Conservation (phyloP, 2,113 vertebrate genomes). For the Struthio camelus region DNA sequence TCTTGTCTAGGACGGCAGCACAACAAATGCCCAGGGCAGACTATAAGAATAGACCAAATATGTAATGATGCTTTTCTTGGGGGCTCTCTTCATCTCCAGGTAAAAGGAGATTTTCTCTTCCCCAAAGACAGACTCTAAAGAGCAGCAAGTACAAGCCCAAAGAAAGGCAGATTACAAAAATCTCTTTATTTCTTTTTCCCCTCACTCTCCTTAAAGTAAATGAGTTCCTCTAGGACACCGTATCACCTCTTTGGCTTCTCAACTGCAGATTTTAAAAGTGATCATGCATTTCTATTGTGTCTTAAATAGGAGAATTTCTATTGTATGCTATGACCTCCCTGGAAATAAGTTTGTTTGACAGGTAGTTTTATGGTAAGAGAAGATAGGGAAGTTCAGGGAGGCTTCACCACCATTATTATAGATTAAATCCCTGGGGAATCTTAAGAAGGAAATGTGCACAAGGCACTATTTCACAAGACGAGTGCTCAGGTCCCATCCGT, state of each 20-base stretch:
- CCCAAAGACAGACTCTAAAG: neutral
- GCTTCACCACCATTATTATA: neutral
- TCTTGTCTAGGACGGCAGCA: neutral
- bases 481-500: neutral
- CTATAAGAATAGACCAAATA: neutral
- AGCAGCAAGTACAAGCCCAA: neutral
- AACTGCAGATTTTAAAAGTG: neutral
- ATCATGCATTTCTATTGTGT: neutral
- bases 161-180: neutral
- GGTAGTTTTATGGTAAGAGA: neutral
- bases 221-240: neutral
- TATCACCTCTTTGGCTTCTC: neutral
- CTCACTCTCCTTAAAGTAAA: neutral
- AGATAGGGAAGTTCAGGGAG: neutral
- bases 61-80: neutral
- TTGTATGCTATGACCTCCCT: neutral
- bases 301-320: neutral
- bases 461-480: neutral
- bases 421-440: neutral
- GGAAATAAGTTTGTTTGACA: neutral
- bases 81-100: neutral
- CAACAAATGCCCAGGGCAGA: neutral
- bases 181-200: neutral
- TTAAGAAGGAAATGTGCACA: neutral
- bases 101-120: neutral